Percentiles rank a stretch among this genome's conserved stretches.
phyloP scores from a whole-genome alignment of 2,888 invertebrate species.

The Dysmachus trigonus region DNA sequence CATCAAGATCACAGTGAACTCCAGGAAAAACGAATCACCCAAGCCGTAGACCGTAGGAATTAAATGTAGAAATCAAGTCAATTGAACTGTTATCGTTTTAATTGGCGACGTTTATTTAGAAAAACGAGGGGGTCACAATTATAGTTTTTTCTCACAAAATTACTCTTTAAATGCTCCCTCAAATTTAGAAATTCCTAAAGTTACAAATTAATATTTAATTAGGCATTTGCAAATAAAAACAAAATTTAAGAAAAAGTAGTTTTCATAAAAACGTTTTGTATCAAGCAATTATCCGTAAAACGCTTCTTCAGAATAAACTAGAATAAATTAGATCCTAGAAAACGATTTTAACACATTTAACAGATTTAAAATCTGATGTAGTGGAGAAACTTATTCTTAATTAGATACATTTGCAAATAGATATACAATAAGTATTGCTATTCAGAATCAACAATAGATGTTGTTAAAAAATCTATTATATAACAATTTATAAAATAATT shows the following conservation, averaged over 20 bases:
- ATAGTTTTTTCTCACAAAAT: not conserved
- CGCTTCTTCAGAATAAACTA: not conserved
- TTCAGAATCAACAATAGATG: too few species aligned
- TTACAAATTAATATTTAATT: not conserved
- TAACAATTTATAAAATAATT: too few species aligned
- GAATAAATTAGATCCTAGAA: too few species aligned
- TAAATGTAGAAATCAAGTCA: not conserved
- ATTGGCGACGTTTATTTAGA: not conserved
- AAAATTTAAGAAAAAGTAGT: not conserved
- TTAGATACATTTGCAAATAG: too few species aligned
- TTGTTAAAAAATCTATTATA: too few species aligned
- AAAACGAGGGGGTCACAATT: not conserved
- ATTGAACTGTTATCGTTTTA: not conserved
- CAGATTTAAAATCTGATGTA: too few species aligned
- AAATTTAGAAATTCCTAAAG: not conserved
- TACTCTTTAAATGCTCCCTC: not conserved
- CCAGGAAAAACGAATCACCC: constrained; percentile 28
- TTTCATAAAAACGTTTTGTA: not conserved
- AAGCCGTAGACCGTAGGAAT: not conserved
- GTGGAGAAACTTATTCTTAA: too few species aligned
- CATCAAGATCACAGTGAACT: constrained; percentile 46
- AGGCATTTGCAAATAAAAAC: not conserved
- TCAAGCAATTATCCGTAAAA: not conserved
- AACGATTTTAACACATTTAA: too few species aligned
- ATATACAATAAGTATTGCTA: too few species aligned